Conservation (phyloP, 1,140 invertebrate species). For the Andricus grossulariae region DNA sequence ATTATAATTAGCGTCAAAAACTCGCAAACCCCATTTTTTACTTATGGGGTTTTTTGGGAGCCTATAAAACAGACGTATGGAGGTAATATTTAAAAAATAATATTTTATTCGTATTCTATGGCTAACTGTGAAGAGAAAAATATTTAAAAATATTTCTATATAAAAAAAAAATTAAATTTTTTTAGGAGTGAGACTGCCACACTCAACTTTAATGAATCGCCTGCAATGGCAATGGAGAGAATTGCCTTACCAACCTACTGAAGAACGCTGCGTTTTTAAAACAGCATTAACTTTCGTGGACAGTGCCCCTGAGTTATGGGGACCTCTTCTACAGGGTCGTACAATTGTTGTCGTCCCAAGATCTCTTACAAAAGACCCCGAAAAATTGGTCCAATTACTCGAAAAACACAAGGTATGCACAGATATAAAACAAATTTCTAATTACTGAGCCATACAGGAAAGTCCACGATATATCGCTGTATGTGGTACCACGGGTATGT, state of each 20-base stretch:
- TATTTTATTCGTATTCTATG: too few relatives aligned
- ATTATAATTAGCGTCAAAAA: too few relatives aligned
- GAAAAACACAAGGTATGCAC: conserved; percentile 80
- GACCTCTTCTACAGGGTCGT: conserved; percentile 83
- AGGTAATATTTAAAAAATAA: too few relatives aligned
- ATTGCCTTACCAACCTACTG: conserved; percentile 82
- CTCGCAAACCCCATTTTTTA: too few relatives aligned
- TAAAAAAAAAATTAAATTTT: conserved; percentile 43
- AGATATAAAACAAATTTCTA: not conserved
- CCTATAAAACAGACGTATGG: too few relatives aligned
- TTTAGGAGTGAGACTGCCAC: conserved; percentile 86
- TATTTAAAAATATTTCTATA: conserved; percentile 1
- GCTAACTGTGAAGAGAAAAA: not conserved
- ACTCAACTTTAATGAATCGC: conserved; percentile 87
- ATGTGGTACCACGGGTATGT: too few relatives aligned
- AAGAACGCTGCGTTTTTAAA: conserved; percentile 87
- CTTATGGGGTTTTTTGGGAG: too few relatives aligned
- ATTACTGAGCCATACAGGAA: not conserved
- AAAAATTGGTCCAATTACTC: conserved; percentile 81
- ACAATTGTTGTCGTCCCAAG: conserved; percentile 84
- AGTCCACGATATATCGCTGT: too few relatives aligned
- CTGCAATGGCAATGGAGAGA: conserved; percentile 89
- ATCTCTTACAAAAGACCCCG: conserved; percentile 84
- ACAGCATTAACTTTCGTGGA: conserved; percentile 93
- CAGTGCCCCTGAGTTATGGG: conserved; percentile 91